phyloP scores from a whole-genome alignment of 2,888 invertebrate genomes.

The Xanthorhoe designata region DNA sequence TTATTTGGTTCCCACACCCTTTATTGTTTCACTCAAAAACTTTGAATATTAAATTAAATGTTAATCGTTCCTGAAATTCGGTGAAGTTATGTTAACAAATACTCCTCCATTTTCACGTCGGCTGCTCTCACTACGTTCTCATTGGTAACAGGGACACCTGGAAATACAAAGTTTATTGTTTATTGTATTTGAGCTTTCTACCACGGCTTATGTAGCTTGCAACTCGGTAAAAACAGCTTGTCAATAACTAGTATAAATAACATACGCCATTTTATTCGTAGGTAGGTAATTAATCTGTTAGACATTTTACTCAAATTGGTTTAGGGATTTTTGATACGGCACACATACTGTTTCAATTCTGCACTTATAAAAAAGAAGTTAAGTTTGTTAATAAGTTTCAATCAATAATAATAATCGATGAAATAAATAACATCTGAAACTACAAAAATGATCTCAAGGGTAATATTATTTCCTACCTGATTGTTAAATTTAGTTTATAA shows the following conservation, averaged over 20 bases:
- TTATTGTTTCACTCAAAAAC: background rate
- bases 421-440: too few relatives aligned
- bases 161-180: conserved; percentile 30
- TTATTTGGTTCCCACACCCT: conserved; percentile 2
- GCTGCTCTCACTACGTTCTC: conserved; percentile 55
- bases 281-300: too few relatives aligned
- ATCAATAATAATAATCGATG: too few relatives aligned
- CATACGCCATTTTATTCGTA: too few relatives aligned
- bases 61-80: conserved; percentile 11
- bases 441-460: background rate
- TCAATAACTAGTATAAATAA: too few relatives aligned
- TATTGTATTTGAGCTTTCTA: background rate
- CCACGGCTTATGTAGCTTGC: background rate
- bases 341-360: too few relatives aligned
- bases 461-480: background rate
- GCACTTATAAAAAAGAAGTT: too few relatives aligned
- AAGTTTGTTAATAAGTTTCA: too few relatives aligned
- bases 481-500: background rate
- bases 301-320: too few relatives aligned
- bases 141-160: conserved; percentile 61
- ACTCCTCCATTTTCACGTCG: conserved; percentile 57
- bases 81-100: conserved; percentile 48
- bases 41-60: conserved; percentile 1
- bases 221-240: too few relatives aligned
- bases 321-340: too few relatives aligned